Evolutionary conservation across 2,888 invertebrate genomes (phyloP).

Genomic region (Pilophorus perplexus): DNA sequence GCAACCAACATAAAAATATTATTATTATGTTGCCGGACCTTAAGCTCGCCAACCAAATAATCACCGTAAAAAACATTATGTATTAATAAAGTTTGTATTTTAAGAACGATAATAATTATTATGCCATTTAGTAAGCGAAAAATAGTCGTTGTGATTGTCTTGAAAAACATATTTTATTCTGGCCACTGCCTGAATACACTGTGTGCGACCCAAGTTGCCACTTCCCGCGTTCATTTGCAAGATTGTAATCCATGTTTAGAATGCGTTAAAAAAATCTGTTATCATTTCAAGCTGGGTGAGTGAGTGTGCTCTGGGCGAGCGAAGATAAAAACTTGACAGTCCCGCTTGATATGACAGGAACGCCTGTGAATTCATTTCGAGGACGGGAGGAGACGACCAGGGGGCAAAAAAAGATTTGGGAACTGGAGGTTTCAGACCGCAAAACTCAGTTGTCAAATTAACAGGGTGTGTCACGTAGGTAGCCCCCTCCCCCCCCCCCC

Average conservation of each 20-base stretch:
- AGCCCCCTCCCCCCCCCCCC: not conserved
- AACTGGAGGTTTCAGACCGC: not conserved
- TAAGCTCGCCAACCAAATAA: no score
- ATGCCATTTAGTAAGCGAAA: no score
- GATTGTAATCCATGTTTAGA: conserved; percentile 24
- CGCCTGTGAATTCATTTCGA: conserved; percentile 9
- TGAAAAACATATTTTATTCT: no score
- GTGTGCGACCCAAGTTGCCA: conserved; percentile 14
- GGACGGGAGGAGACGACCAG: not conserved
- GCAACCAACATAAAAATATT: no score
- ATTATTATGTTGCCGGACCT: no score
- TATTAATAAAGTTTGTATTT: no score
- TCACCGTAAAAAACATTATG: no score
- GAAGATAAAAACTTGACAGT: conserved; percentile 31
- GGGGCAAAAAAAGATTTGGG: not conserved
- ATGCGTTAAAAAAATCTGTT: conserved; percentile 4
- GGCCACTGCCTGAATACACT: no score
- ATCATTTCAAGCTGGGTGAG: conserved; percentile 4
- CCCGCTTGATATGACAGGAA: conserved; percentile 25
- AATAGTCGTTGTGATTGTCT: no score
- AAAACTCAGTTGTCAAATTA: conserved; percentile 22
- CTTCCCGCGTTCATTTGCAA: conserved; percentile 17
- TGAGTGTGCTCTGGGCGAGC: conserved; percentile 17
- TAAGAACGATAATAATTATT: no score
- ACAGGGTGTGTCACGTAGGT: conserved; percentile 29